Conservation (phyloP, 2,888 invertebrate species). For the Ischnura elegans region DNA sequence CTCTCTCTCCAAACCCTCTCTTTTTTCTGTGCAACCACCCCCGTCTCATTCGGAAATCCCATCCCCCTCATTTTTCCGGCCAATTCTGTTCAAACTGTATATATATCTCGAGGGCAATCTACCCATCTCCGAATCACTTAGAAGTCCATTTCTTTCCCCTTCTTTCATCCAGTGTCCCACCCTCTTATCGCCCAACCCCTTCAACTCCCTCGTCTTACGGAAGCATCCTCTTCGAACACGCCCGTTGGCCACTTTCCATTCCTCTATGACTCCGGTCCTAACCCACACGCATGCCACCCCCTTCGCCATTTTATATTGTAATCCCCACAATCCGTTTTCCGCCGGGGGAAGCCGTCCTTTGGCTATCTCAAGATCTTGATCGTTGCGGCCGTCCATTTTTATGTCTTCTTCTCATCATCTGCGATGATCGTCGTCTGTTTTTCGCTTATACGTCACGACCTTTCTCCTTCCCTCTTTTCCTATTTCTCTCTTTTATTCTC, state of each 20-base stretch:
- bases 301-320: conserved; percentile 19
- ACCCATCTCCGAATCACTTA: conserved; percentile 52
- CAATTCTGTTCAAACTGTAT: conserved; percentile 41
- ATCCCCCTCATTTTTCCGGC: background rate
- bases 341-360: conserved; percentile 3
- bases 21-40: background rate
- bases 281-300: background rate
- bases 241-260: background rate
- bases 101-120: conserved; percentile 36
- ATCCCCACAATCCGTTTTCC: conserved; percentile 27
- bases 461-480: background rate
- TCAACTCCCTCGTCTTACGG: background rate
- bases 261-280: background rate
- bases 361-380: background rate
- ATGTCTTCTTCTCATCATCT: background rate
- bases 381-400: background rate
- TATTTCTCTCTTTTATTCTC: background rate
- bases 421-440: background rate
- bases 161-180: background rate
- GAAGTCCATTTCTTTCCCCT: conserved; percentile 38
- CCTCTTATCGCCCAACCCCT: background rate
- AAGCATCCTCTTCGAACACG: too few species aligned
- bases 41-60: background rate
- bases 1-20: background rate
- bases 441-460: background rate